Evolutionary conservation across 2,888 invertebrate genomes (phyloP), one percentile per base, ranked within the genome.

Genomic region (Acronicta psi): DNA sequence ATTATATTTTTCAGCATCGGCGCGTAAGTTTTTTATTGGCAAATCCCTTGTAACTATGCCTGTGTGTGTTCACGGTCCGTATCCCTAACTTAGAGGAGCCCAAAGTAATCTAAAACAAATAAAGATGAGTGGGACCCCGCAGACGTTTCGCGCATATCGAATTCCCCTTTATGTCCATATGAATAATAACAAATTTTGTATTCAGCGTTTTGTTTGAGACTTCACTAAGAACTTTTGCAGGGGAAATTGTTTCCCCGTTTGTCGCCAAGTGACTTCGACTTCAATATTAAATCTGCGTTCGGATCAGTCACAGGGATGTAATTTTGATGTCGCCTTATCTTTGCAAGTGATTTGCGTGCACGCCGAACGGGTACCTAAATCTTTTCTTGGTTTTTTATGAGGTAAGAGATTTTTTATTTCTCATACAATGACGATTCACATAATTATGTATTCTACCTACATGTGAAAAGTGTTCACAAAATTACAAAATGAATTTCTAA

Each of bases 51-150:
- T 83, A 89, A 90, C 87, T 88, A 84, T 82, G 75, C n/a, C 64
- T 29, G 3, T 29, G 29, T 29, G 29, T 29, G 29, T 11, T 85
- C 82, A 73, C 83, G 79, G 84, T 82, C 82, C 83, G 75, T 75
- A 75, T 79, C 81, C 79, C 82, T 68, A 89, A 91, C 85, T 91
- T 90, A 69, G 69, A 68, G 75, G 73, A 79, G 84, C 90, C 91
- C 91, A 88, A 92, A 92, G 92, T 92, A 92, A 92, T 92, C 89
- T 91, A 89, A 92, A 91, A 91, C 90, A 92, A 91, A 92, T 92
- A 92, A 91, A 91, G 88, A 89, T 88, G 89, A 91, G 90, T 86
- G 86, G 89, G 82, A 86, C 82, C 85, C 85, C 83, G 80, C 83
- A 85, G 79, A 91, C 88, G 87, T 85, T 88, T 81, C 79, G 80